Evolutionary conservation across 1,140 invertebrate species (phyloP), one percentile per base, ranked within the genome.

Genomic region (Physella acuta): DNA sequence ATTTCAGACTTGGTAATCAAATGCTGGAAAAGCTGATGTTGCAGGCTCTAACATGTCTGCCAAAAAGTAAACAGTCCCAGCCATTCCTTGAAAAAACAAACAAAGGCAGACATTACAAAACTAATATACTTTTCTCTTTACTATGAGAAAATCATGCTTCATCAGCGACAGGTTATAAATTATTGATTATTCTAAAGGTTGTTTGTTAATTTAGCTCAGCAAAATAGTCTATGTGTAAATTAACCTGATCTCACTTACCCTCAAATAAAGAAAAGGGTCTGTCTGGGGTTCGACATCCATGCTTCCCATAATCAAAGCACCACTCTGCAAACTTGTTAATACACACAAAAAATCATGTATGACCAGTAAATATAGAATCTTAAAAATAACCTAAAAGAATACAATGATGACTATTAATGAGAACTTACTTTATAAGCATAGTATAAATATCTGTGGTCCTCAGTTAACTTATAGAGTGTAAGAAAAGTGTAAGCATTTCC

Each of bases 401-500:
- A 4, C 20, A n/a, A 26, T 34, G 14, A 1, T 62, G 1, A 0
- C 20, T 62, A 34, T 31, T 30, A 65, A 53, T 26, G 49, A 28
- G 51, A 49, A 62, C 71, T 72, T 68, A 87, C 85, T 79, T 86
- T 84, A 31, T 73, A 71, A 5, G 93, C 93, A 77, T 90, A 86
- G 78, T 95, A 90, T 1, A 95, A 80, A 83, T 94, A 88, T 71
- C 82, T 81, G 16, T 79, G 86, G 20, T 94, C 92, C 78, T 89
- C 87, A 1, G 93, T 95, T 20, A 89, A 79, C 83, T 93, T 91
- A 81, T 90, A 96, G 0, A 97, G 81, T 72, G 89, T 85, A 17
- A 97, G 85, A 79, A 97, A 94, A 16, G 91, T 88, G 81, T 96
- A 97, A 24, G 90, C 94, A 86, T 97, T 98, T 72, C 95, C 95